Evolutionary conservation across 2,888 invertebrate genomes (phyloP).

Genomic region (Pollenia griseotomentosa): DNA sequence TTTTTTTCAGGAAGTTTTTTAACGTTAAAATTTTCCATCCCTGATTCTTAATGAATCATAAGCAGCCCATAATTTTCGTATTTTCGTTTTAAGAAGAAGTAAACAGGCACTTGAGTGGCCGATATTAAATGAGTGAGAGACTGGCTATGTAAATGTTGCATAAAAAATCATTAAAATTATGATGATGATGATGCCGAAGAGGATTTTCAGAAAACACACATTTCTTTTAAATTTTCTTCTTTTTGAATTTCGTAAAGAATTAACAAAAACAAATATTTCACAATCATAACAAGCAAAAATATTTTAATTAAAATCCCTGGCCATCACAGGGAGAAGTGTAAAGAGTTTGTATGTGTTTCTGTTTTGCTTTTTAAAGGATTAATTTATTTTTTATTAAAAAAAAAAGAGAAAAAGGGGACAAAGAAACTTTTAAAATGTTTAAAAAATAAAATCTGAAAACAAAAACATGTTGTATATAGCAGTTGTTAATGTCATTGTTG

Average conservation of each 20-base stretch:
- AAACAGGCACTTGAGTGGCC: conserved; percentile 59
- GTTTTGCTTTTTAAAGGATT: conserved; percentile 53
- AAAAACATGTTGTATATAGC: conserved; percentile 55
- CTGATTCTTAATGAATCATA: conserved; percentile 20
- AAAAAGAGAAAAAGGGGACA: conserved; percentile 45
- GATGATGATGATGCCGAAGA: conserved; percentile 38
- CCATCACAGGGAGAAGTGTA: conserved; percentile 29
- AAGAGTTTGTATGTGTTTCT: conserved; percentile 23
- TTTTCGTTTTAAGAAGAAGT: conserved; percentile 2
- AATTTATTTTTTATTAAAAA: neutral
- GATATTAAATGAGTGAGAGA: conserved; percentile 21
- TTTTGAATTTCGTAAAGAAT: neutral
- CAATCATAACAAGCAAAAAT: conserved; percentile 48
- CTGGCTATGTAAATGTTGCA: conserved; percentile 17
- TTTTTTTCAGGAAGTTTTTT: no score
- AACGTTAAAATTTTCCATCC: neutral
- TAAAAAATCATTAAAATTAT: conserved; percentile 50
- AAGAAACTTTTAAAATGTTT: conserved; percentile 61
- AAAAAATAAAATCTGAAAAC: conserved; percentile 46
- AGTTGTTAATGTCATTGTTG: conserved; percentile 64
- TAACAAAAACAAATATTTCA: conserved; percentile 27
- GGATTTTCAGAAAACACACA: conserved; percentile 1
- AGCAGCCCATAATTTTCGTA: conserved; percentile 15
- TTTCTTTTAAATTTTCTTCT: conserved; percentile 8
- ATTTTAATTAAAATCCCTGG: conserved; percentile 46